Evolutionary conservation across 2,888 invertebrate genomes (phyloP), one percentile per base, ranked within the genome.

Genomic region (Aleiodes leptofemur): DNA sequence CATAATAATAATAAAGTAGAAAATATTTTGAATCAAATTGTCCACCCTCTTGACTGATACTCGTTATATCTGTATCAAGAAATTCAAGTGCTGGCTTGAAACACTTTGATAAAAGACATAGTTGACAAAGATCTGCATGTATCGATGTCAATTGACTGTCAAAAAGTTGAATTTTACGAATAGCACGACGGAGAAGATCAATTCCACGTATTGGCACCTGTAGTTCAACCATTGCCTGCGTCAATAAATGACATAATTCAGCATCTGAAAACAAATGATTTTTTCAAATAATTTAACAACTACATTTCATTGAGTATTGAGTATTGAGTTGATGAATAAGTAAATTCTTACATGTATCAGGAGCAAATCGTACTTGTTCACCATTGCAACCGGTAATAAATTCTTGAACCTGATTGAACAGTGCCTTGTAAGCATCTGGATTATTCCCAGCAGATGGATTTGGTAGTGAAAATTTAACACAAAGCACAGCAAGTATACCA

Each of bases 1-100:
- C 98, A 88, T 99, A 99, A 90, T 98, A 98, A 88, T 97, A 98
- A 89, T 97, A 98, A 0, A 97, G 92, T 70, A 99, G 92, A 88
- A 98, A 98, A 89, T 97, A 95, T 90, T 96, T 96, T 0, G 96
- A 93, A 88, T 97, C 96, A 90, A 95, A 95, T 86, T 94, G 92
- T 80, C 94, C 94, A 85, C 95, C 95, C 92, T 96, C 96, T 84
- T 95, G 93, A 85, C 96, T 95, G 85, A 98, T 97, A 80, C 96
- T 96, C 77, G 96, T 97, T 71, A 98, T 94, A 91, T 98, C 98
- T 68, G 94, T 93, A 86, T 98, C 95, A 80, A 99, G 91, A 88
- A 97, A 95, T 85, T 94, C 94, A 69, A 98, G 90, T 3, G 97
- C 97, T 57, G 97, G 96, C 87, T 97, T 97, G 90, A 98, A 94